These are phyloP conservation scores for Hypena proboscidalis DNA, from an alignment of 2,888 invertebrate species.

Conservation along the genomic window DNA sequence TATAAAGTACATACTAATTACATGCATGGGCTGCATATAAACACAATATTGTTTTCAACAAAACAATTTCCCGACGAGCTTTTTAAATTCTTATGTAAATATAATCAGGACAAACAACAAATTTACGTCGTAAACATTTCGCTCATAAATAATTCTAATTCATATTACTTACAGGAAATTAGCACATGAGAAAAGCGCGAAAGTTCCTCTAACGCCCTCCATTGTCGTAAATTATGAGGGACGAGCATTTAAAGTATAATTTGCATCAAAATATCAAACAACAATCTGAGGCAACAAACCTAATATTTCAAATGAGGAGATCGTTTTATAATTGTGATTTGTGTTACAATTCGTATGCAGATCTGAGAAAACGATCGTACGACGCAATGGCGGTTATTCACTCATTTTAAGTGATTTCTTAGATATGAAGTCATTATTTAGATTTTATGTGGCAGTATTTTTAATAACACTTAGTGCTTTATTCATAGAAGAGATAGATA, in stretches of 20 bases:
- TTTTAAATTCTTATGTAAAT: no score
- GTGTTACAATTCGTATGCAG: constrained; percentile 10
- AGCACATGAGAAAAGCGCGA: constrained; percentile 9
- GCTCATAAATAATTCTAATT: constrained; percentile 6
- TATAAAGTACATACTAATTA: no score
- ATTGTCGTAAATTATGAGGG: constrained; percentile 35
- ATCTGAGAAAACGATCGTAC: background rate
- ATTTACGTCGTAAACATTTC: no score
- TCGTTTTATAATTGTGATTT: constrained; percentile 36
- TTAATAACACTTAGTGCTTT: no score
- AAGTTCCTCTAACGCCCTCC: constrained; percentile 2
- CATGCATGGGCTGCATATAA: no score
- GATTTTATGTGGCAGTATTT: no score
- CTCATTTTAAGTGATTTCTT: background rate
- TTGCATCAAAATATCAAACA: constrained; percentile 39
- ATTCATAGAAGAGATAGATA: no score
- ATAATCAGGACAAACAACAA: no score
- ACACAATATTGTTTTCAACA: no score
- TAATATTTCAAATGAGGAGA: constrained; percentile 29
- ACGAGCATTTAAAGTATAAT: constrained; percentile 36
- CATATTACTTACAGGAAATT: constrained; percentile 7
- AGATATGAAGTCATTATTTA: no score
- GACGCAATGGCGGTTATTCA: background rate
- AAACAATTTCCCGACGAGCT: no score
- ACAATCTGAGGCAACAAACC: constrained; percentile 21